Evolutionary conservation across 2,888 invertebrate genomes (phyloP).

Genomic region (Drosophila sordidapex): DNA sequence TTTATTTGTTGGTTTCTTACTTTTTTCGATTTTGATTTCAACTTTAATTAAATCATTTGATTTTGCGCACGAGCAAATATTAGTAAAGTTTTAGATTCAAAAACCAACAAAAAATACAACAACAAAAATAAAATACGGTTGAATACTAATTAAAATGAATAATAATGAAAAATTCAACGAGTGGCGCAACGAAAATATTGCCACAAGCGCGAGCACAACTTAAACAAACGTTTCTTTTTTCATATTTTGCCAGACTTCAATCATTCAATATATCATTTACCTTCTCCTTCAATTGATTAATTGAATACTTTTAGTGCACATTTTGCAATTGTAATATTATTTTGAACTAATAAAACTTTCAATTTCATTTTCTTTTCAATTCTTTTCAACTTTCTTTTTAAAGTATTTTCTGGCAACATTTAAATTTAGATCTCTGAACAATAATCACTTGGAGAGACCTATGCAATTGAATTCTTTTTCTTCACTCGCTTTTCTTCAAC

Average conservation of each 20-base stretch:
- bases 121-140: constrained; percentile 4
- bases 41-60: constrained; percentile 52
- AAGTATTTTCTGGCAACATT: constrained; percentile 1
- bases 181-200: constrained; percentile 21
- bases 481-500: background rate
- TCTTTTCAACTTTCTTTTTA: constrained; percentile 29
- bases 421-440: background rate
- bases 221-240: background rate
- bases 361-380: constrained; percentile 13
- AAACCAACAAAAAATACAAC: background rate
- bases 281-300: constrained; percentile 13
- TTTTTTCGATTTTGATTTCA: constrained; percentile 30
- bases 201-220: background rate
- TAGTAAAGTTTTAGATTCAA: constrained; percentile 22
- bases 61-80: constrained; percentile 54
- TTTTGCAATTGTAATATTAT: background rate
- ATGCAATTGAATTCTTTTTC: constrained; percentile 1
- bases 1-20: constrained; percentile 4
- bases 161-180: constrained; percentile 30
- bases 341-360: constrained; percentile 16
- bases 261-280: constrained; percentile 13
- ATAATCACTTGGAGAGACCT: background rate
- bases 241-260: constrained; percentile 7
- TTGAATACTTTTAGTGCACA: constrained; percentile 16
- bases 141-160: constrained; percentile 20